Evolutionary conservation across 2,113 vertebrate species (phyloP), one percentile per base, ranked within the genome.

Genomic region (Peucedramus taeniatus): DNA sequence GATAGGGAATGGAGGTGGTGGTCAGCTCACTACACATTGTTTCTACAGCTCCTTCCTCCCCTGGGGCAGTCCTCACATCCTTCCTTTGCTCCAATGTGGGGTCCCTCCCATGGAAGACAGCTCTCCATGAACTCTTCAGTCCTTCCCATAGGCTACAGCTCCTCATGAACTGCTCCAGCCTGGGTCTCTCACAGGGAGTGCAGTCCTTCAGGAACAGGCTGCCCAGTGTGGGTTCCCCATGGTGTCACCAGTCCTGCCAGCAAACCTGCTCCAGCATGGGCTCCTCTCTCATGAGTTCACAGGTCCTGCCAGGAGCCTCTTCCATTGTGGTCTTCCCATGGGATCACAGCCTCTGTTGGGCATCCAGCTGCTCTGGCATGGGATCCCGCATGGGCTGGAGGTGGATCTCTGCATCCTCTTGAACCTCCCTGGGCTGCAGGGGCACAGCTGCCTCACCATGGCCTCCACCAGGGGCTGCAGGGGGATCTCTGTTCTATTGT

Each of bases 11-110:
- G 23, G 40, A 28, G 23, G 12, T 2, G 53, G 45, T 8, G 5
- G 27, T 37, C 59, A 69, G 42, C 40, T 35, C 33, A 4, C 8
- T 14, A 19, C 35, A 26, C 0, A 0, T 12, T 15, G 15, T 42
- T 20, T 63, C 49, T 70, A 31, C 11, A 15, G 7, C 19, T 59
- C 6, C 50, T 51, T 81, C 18, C n/a, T 81, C 26, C 22, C 40
- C 22, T 1, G 1, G 11, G 9, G 9, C 0, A 49, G 53, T 80
- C 42, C 21, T 69, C 74, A 56, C 33, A 13, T 28, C 17, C 24
- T 35, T 54, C 40, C 22, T 33, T 13, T 56, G 79, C 33, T 31
- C 53, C 27, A 47, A 2, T 1, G 1, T 42, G 59, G 16, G 28
- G 31, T 65, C 35, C 22, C 8, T 54, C 30, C 56, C 56, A 51